Percentiles rank a stretch among this genome's conserved stretches.
phyloP scores from a whole-genome alignment of 2,888 invertebrate genomes.

The Hanleya hanleyi region DNA sequence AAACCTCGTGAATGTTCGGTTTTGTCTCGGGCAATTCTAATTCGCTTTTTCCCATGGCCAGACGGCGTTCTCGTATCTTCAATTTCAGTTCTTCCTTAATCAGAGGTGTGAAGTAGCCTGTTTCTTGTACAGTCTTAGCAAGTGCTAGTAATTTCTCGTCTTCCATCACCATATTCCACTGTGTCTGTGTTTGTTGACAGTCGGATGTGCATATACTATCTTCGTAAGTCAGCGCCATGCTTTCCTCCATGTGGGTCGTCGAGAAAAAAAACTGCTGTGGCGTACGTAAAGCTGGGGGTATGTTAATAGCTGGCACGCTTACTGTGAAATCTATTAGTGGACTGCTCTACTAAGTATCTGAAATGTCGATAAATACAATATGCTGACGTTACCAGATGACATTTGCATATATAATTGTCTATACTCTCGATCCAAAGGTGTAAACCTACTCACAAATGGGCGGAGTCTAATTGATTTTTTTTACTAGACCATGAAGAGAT shows the following conservation, averaged over 20 bases:
- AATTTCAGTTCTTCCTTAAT: constrained; percentile 4
- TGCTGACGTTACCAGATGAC: constrained; percentile 4
- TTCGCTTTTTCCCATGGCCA: background rate
- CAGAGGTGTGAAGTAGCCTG: background rate
- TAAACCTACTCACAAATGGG: too few relatives aligned
- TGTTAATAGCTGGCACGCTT: background rate
- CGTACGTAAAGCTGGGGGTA: background rate
- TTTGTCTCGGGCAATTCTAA: background rate
- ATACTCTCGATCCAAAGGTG: background rate
- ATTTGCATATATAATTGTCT: background rate
- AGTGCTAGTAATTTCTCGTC: background rate
- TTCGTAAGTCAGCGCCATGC: background rate
- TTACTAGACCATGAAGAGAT: too few relatives aligned
- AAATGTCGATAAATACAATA: background rate
- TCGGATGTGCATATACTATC: background rate
- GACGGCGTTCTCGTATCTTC: background rate
- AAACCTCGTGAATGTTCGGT: background rate
- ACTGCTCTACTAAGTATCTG: background rate
- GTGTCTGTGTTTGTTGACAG: background rate
- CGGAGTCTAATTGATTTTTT: too few relatives aligned
- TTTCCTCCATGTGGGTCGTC: background rate
- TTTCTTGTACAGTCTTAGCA: background rate
- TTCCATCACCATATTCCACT: background rate
- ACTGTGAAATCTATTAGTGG: background rate
- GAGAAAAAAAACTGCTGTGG: background rate